phyloP scores from a whole-genome alignment of 1,140 invertebrate species.

The Spodoptera frugiperda region DNA sequence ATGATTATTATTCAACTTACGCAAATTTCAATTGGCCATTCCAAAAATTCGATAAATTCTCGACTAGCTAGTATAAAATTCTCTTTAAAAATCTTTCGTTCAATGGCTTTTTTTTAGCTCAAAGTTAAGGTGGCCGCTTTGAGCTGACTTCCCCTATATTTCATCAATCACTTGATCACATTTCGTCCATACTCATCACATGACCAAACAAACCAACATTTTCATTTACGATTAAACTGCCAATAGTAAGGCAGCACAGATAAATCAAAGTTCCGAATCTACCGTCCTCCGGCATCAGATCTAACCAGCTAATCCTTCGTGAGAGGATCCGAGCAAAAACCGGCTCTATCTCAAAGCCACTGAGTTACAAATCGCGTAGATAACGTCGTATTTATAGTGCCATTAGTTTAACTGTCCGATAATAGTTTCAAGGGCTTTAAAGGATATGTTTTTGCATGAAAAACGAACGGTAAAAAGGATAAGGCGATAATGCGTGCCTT shows the following conservation, averaged over 20 bases:
- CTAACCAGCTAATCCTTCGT: slow-evolving; percentile 10
- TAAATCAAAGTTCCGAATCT: slow-evolving; percentile 39
- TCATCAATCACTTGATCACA: no score
- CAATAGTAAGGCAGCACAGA: neutral
- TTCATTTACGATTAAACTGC: neutral
- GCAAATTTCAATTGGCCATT: no score
- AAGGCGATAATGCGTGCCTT: neutral
- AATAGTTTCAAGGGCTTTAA: slow-evolving; percentile 24
- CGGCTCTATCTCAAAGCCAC: slow-evolving; percentile 2
- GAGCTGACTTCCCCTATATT: no score
- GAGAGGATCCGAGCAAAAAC: slow-evolving; percentile 1
- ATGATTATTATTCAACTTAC: no score
- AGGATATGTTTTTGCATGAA: slow-evolving; percentile 15
- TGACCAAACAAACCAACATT: no score
- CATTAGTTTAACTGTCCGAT: slow-evolving; percentile 40
- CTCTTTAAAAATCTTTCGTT: no score
- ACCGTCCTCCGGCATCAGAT: neutral
- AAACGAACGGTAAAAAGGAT: neutral
- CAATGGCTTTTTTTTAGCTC: no score
- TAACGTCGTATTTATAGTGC: slow-evolving; percentile 17
- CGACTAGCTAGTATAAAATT: no score
- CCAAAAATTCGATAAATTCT: no score
- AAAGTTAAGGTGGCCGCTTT: no score
- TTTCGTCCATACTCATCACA: neutral
- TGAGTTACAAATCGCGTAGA: neutral